Evolutionary conservation across 1,140 invertebrate genomes (phyloP), one percentile per base, ranked within the genome.

Genomic region (Drosophila auraria): DNA sequence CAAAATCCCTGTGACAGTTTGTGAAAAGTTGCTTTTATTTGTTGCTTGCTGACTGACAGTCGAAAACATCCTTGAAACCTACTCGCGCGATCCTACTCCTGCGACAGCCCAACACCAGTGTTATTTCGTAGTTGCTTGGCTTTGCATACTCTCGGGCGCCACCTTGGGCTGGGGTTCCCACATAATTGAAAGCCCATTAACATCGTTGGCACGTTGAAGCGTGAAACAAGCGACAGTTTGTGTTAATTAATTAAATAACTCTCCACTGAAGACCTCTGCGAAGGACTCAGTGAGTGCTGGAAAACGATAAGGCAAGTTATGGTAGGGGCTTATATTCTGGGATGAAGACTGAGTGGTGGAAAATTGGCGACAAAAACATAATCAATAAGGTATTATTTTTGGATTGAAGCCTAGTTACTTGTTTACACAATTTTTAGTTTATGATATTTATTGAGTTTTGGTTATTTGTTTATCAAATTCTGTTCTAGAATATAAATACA

Each of bases 221-320:
- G 83, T 89, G 56, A 83, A 89, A 81, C 81, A 78, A 75, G 68
- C 69, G 80, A 74, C 84, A 81, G 51, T 83, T 87, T 66, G 71
- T 87, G 80, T 87, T 87, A 87, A 87, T 87, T 87, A 87, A 83
- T 89, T 87, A 81, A 89, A 89, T 58, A 87, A 70, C 80, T 81
- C 75, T 33, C 49, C 49, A 20, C 50, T 5, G 45, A 70, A 40
- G 42, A 61, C 56, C 63, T 17, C 17, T 17, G 20, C 15, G 8
- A 40, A 56, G 50, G 40, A 47, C 68, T 62, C 23, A 51, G 20
- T 11, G 54, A 73, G 69, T 61, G 45, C 14, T 47, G 30, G 20
- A 47, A 63, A 53, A 42, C 53, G 50, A 49, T 57, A 65, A 83
- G 58, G 47, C 38, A 45, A 72, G 68, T 68, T 72, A 50, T 42